A percentile compares a stretch with the other conserved stretches of the same genome.
These are phyloP conservation scores for Labroides dimidiatus DNA, from an alignment of 2,797 vertebrate genomes.

Conservation along the genomic window DNA sequence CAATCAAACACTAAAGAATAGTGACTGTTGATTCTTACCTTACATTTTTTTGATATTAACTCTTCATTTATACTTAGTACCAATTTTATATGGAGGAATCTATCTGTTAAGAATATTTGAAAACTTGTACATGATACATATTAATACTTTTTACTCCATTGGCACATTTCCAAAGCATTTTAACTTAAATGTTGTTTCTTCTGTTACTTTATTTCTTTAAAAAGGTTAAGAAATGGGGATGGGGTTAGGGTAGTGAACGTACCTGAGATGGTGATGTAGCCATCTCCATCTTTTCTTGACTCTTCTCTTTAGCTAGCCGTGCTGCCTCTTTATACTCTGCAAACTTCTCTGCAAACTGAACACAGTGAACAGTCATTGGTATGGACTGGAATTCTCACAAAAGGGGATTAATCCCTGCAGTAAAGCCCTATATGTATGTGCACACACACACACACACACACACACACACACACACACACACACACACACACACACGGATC, in stretches of 20 bases:
- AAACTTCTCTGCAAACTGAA: conserved; percentile 99
- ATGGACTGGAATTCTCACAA: conserved; percentile 31
- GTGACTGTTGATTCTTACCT: too few relatives aligned
- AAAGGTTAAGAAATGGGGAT: too few relatives aligned
- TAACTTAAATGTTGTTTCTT: not conserved
- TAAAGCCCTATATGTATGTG: conserved; percentile 31
- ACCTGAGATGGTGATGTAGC: conserved; percentile 98
- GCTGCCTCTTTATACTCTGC: conserved; percentile 99
- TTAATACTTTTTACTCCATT: not conserved
- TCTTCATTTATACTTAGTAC: too few relatives aligned
- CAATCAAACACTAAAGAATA: too few relatives aligned
- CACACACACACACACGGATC: conserved; percentile 19
- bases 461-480: conserved; percentile 18
- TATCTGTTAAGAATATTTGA: too few relatives aligned
- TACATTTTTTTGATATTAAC: too few relatives aligned
- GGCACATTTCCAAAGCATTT: not conserved
- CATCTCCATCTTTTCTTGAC: conserved; percentile 97
- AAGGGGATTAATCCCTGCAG: conserved; percentile 42
- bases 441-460: conserved; percentile 13
- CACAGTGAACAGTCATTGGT: conserved; percentile 51
- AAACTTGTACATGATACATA: not conserved
- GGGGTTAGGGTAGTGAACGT: not conserved
- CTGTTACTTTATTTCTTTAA: not conserved
- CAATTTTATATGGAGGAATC: too few relatives aligned
- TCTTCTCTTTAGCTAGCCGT: conserved; percentile 96